These are phyloP conservation scores for Pseudochirops corinnae DNA, from an alignment of 2,797 vertebrate genomes.

Conservation along the genomic window DNA sequence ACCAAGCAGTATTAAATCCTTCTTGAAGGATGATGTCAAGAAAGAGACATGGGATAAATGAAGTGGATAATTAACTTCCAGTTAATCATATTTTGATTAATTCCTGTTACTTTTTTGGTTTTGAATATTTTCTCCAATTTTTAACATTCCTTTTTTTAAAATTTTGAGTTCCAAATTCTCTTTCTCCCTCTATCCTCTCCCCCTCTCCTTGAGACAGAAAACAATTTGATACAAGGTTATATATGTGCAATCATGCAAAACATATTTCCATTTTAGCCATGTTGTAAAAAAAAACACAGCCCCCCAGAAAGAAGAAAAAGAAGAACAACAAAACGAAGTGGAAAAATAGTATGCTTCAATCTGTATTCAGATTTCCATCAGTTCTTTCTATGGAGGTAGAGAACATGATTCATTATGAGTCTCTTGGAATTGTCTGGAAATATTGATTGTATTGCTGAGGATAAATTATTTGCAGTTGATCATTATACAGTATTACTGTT, in stretches of 20 bases:
- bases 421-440: neutral
- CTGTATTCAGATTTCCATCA: neutral
- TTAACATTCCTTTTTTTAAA: neutral
- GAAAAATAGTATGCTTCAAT: neutral
- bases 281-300: neutral
- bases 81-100: slow-evolving; percentile 8
- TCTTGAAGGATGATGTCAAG: neutral
- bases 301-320: neutral
- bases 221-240: no score
- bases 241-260: neutral
- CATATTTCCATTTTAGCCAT: neutral
- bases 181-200: neutral
- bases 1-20: neutral
- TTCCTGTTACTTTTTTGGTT: neutral
- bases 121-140: neutral
- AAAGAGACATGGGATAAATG: neutral
- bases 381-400: neutral
- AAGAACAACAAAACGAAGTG: neutral
- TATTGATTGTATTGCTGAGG: neutral
- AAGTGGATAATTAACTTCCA: slow-evolving; percentile 22
- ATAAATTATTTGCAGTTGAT: neutral
- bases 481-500: neutral
- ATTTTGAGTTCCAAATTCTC: neutral
- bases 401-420: neutral
- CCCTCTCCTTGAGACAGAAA: no score